Conservation (phyloP, 2,113 vertebrate genomes). For the Phaethornis superciliosus region DNA sequence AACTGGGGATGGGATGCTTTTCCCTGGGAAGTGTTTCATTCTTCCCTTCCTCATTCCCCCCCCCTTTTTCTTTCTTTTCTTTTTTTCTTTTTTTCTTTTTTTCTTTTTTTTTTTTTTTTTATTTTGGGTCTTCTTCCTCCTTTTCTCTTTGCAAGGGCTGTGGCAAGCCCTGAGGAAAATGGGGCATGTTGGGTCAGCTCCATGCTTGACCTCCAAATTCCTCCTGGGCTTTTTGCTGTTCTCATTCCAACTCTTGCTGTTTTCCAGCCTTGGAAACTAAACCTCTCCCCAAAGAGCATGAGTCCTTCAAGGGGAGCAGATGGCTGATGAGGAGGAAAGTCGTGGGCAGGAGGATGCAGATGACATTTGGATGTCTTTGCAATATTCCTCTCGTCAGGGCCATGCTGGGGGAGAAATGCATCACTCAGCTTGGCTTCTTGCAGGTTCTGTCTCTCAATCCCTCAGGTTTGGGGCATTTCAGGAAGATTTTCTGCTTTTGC, state of each 20-base stretch:
- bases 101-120: not conserved
- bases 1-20: not conserved
- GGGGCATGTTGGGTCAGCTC: rapidly evolving
- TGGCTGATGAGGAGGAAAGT: slow-evolving; percentile 46
- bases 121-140: not conserved
- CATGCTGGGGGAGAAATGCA: not conserved
- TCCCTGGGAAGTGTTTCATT: not conserved
- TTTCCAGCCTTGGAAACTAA: slow-evolving; percentile 10
- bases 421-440: not conserved
- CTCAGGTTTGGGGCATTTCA: not conserved
- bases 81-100: no score
- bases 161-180: not conserved
- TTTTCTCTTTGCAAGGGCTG: not conserved
- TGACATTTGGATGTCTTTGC: not conserved
- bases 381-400: not conserved
- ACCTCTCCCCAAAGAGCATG: not conserved
- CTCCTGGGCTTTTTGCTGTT: not conserved
- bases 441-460: not conserved
- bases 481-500: not conserved
- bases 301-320: slow-evolving; percentile 48
- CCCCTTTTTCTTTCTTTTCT: not conserved
- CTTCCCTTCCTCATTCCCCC: not conserved
- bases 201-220: not conserved
- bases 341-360: slow-evolving; percentile 46
- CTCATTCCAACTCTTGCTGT: not conserved